These are phyloP conservation scores for Psittacula echo DNA, from an alignment of 2,797 vertebrate species.

Conservation along the genomic window DNA sequence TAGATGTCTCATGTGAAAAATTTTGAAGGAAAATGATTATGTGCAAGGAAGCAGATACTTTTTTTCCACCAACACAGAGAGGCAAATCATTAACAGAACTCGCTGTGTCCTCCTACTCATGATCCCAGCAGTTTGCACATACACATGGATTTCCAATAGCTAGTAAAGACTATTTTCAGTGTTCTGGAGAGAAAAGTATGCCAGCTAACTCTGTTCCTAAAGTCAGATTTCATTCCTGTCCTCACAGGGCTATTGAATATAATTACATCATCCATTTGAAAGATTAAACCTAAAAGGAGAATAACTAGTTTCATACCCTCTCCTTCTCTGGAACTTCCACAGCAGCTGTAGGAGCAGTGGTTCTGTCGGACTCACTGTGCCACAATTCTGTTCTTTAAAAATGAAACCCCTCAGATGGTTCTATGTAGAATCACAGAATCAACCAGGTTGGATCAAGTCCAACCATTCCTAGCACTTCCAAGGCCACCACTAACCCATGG, in stretches of 20 bases:
- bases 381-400: not conserved
- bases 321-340: not conserved
- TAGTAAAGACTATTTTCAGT: not conserved
- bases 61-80: not conserved
- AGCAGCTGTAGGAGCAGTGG: fast-evolving
- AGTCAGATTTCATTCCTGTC: not conserved
- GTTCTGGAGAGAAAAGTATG: not conserved
- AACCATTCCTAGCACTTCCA: not conserved
- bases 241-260: not conserved
- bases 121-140: not conserved
- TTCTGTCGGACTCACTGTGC: not conserved
- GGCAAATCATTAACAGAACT: not conserved
- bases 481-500: not conserved
- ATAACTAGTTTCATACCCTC: not conserved
- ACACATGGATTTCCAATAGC: not conserved
- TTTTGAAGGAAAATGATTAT: not conserved
- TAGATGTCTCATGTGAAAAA: not conserved
- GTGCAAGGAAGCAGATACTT: not conserved
- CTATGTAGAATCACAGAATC: not conserved
- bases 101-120: not conserved
- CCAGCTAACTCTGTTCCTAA: not conserved
- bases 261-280: too few species aligned
- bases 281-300: not conserved
- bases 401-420: not conserved
- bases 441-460: not conserved